Percentiles rank a stretch among this genome's conserved stretches.
These are phyloP conservation scores for Tupaia chinensis DNA, from an alignment of 2,113 vertebrate genomes.

Conservation along the genomic window DNA sequence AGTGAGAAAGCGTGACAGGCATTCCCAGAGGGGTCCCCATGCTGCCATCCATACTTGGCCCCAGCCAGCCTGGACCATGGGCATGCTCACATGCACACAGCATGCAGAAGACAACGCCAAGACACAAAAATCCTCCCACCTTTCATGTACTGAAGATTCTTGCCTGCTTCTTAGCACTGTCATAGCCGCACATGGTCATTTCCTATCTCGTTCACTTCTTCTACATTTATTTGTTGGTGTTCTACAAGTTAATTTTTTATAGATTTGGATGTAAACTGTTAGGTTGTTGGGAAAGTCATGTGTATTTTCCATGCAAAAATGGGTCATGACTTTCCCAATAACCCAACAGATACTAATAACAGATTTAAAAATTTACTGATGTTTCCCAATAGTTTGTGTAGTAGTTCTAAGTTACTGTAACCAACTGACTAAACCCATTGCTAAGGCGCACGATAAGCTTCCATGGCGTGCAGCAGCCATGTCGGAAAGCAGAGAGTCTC, in stretches of 20 bases:
- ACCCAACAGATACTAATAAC: neutral
- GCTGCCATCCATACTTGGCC: no score
- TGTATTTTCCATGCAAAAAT: no score
- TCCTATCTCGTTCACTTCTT: conserved; percentile 12
- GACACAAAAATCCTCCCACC: no score
- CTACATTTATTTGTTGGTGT: neutral
- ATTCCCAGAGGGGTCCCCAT: no score
- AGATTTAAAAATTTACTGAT: neutral
- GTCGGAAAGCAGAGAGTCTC: neutral
- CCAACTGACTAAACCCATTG: neutral
- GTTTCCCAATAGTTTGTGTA: neutral
- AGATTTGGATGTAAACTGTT: neutral
- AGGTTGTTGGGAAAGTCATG: no score
- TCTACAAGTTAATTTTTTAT: neutral
- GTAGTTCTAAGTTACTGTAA: neutral
- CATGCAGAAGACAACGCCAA: no score
- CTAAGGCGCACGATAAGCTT: neutral
- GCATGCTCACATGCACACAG: no score
- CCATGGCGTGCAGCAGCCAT: neutral
- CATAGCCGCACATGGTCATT: neutral
- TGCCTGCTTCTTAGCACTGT: neutral
- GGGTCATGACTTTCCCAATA: no score
- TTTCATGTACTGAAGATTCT: conserved; percentile 24
- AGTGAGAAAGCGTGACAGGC: no score
- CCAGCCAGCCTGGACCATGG: no score